These are phyloP conservation scores for Psilopsiagon aurifrons DNA, from an alignment of 2,113 vertebrate species.

Conservation along the genomic window DNA sequence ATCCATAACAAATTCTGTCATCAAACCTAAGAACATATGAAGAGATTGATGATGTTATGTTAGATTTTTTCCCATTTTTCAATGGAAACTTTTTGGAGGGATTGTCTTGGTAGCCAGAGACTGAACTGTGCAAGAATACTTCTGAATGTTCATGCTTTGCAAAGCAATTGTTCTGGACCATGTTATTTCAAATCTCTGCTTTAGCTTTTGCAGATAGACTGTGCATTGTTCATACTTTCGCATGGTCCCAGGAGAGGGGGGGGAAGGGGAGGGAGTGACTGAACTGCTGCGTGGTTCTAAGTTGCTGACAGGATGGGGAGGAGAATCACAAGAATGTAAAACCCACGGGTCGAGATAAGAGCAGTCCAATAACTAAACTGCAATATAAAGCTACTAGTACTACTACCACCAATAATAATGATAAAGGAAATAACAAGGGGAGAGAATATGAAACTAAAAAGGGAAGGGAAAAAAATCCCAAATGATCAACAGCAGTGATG, in stretches of 20 bases:
- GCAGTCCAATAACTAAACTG: not conserved
- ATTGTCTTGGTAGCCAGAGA: not conserved
- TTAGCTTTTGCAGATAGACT: not conserved
- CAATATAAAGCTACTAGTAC: not conserved
- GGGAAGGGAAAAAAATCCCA: not conserved
- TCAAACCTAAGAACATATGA: not conserved
- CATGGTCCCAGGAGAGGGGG: not conserved
- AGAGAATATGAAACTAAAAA: not conserved
- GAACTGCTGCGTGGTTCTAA: not conserved
- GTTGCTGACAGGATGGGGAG: not conserved
- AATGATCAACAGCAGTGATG: not conserved
- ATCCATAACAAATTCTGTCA: not conserved
- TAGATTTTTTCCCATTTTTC: not conserved
- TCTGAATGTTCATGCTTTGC: not conserved
- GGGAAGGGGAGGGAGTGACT: not conserved
- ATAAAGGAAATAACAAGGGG: not conserved
- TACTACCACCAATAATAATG: not conserved
- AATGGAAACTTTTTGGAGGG: not conserved
- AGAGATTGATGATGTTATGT: not conserved
- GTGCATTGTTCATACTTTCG: not conserved
- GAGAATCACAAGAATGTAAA: not conserved
- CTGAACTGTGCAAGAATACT: not conserved
- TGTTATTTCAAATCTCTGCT: not conserved
- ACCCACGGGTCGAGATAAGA: not conserved
- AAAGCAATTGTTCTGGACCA: not conserved